Percentiles rank a stretch among this genome's conserved stretches.
Conservation (phyloP, 2,888 invertebrate genomes). For the Andrena marginata region DNA sequence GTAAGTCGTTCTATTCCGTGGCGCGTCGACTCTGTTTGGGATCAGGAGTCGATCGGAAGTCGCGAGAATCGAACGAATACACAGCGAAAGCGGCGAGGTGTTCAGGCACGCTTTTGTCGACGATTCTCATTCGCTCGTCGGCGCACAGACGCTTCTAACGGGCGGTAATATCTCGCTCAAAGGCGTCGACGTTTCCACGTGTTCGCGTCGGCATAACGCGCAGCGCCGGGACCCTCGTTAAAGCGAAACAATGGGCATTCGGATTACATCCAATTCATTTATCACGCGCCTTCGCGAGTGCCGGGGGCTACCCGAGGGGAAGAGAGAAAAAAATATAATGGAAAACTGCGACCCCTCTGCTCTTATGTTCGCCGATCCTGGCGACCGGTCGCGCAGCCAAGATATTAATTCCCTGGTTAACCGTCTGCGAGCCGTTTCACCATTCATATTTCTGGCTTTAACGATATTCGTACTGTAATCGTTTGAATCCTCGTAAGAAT, state of each 20-base stretch:
- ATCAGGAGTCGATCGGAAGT: constrained; percentile 29
- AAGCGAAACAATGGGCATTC: constrained; percentile 74
- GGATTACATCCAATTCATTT: constrained; percentile 75
- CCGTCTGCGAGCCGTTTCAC: constrained; percentile 39
- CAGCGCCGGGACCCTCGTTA: constrained; percentile 63
- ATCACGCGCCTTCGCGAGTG: constrained; percentile 62
- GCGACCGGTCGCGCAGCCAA: constrained; percentile 51
- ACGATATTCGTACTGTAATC: constrained; percentile 9
- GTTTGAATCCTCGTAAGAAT: neutral
- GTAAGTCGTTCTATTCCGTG: constrained; percentile 19
- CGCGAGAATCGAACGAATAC: constrained; percentile 17
- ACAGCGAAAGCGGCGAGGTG: constrained; percentile 18
- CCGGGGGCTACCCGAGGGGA: constrained; percentile 5
- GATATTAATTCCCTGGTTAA: constrained; percentile 66
- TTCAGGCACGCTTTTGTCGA: constrained; percentile 39
- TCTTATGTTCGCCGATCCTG: constrained; percentile 32
- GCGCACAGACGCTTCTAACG: constrained; percentile 31
- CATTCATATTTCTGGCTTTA: constrained; percentile 2
- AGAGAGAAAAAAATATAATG: constrained; percentile 59
- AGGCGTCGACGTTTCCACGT: constrained; percentile 61
- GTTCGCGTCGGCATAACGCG: constrained; percentile 48
- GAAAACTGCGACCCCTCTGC: constrained; percentile 55
- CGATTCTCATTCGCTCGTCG: constrained; percentile 41
- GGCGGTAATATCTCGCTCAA: constrained; percentile 63
- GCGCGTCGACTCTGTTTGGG: neutral